Percentiles rank a stretch among this genome's conserved stretches.
Evolutionary conservation across 2,888 invertebrate species (phyloP).

Genomic region (Athripsodes cinereus): DNA sequence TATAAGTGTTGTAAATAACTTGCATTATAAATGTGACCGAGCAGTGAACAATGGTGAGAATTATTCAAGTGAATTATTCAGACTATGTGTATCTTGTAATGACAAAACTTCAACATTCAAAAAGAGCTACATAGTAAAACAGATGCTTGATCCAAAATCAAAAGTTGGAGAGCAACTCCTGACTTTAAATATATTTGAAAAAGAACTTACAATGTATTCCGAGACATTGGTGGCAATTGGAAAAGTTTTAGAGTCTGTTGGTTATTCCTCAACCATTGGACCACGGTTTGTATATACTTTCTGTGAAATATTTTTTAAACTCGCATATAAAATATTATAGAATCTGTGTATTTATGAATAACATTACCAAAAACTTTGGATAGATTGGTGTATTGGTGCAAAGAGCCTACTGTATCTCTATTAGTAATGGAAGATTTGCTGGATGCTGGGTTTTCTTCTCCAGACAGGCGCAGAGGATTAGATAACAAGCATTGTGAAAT

Average conservation of each 20-base stretch:
- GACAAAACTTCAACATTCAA: neutral
- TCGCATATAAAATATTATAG: too few species aligned
- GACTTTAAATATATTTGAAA: conserved; percentile 26
- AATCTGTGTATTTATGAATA: too few species aligned
- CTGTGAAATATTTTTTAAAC: too few species aligned
- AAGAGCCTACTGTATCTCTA: conserved; percentile 34
- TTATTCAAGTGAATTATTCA: conserved; percentile 20
- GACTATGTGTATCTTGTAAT: conserved; percentile 9
- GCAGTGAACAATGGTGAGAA: conserved; percentile 24
- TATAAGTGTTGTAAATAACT: neutral
- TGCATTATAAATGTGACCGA: neutral
- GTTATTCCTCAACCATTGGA: conserved; percentile 1
- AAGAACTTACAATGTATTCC: conserved; percentile 29
- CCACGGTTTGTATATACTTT: conserved; percentile 8
- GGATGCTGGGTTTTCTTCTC: conserved; percentile 47
- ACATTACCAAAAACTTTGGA: too few species aligned
- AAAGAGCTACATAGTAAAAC: conserved; percentile 22
- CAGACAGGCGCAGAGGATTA: conserved; percentile 47
- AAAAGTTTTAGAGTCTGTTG: conserved; percentile 12
- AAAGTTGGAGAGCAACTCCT: conserved; percentile 26
- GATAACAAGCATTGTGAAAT: conserved; percentile 47
- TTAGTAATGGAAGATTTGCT: conserved; percentile 51
- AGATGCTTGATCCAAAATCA: conserved; percentile 17
- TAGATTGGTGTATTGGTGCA: conserved; percentile 13
- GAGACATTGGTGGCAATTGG: conserved; percentile 27